Percentiles rank a stretch among this genome's conserved stretches.
phyloP scores from a whole-genome alignment of 2,888 invertebrate species.

The Automeris io region DNA sequence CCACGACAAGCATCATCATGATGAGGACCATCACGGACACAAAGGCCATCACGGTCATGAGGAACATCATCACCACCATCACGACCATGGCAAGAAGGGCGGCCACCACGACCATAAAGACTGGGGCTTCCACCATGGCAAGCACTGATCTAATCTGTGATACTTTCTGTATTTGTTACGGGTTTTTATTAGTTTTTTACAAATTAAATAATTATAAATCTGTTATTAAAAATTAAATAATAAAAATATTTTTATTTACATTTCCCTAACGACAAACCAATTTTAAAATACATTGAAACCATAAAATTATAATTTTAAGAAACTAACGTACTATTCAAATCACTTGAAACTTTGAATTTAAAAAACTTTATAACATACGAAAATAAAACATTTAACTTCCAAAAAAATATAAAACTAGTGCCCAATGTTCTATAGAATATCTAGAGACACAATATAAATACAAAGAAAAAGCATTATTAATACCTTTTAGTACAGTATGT shows the following conservation, averaged over 20 bases:
- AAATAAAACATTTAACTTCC: too few species aligned
- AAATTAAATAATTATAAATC: conserved; percentile 31
- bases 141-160: conserved; percentile 62
- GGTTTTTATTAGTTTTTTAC: conserved; percentile 39
- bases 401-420: too few species aligned
- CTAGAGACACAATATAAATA: too few species aligned
- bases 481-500: too few species aligned
- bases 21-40: conserved; percentile 66
- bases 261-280: too few species aligned
- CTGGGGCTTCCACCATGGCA: conserved; percentile 68
- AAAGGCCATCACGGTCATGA: conserved; percentile 70
- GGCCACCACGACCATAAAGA: conserved; percentile 64
- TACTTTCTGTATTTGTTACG: conserved; percentile 41
- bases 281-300: too few species aligned
- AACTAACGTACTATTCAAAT: too few species aligned
- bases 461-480: too few species aligned
- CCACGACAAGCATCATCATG: conserved; percentile 65
- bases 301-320: too few species aligned
- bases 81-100: conserved; percentile 70
- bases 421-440: too few species aligned
- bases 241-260: not conserved
- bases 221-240: conserved; percentile 20
- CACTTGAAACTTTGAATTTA: too few species aligned
- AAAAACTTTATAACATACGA: too few species aligned
- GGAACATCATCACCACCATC: conserved; percentile 65